Base-by-base conservation (phyloP, 2,888 invertebrate species). In the Pecten maximus region DNA sequence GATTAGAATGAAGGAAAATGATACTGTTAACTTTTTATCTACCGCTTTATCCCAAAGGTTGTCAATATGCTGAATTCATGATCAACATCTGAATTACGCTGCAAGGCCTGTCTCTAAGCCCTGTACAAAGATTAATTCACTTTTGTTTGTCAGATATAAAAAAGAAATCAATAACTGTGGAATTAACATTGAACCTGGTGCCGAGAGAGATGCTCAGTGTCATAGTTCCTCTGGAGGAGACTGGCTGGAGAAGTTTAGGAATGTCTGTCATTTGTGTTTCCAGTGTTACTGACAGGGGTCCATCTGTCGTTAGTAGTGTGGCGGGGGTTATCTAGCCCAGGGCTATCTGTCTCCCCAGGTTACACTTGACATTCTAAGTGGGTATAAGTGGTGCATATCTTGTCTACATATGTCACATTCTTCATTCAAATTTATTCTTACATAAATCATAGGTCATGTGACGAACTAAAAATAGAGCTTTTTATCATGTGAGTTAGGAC, bases 401-500 rank as follows among this genome's bases (percentile, higher is more conserved):
- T 74, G 74, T 35, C 74, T 74, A 74, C 74, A 74, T 74, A 74
- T 74, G 74, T 74, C 74, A 74, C 74, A 74, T 74, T 74, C 74
- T 74, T 28, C 28, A 74, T 28, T 35, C 28, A 74, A 74, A 28
- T 23, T 23, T 23, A 74, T 28, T 74, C 12, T 10, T 6, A 74
- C 35, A 74, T 35, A 74, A 74, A 74, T 74, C 28, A 35, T 74
- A 28, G 35, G 28, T 74, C 28, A 74, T 74, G 74, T 74, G 74
- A 74, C 35, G 6, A 2, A 15, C 28, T 28, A 74, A 28, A 35
- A 8, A 60, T 60, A 60, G 60, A 60, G 3, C 28, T 6, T 74
- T 74, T 74, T 28, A 74, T 74, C 74, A 10, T 8, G 74, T 74
- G 23, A 35, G 35, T 28, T 74, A 74, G 74, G 74, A 74, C 35